Percentiles rank a stretch among this genome's conserved stretches.
These are phyloP conservation scores for Catharus minimus DNA, from an alignment of 2,113 vertebrate species.

Conservation along the genomic window DNA sequence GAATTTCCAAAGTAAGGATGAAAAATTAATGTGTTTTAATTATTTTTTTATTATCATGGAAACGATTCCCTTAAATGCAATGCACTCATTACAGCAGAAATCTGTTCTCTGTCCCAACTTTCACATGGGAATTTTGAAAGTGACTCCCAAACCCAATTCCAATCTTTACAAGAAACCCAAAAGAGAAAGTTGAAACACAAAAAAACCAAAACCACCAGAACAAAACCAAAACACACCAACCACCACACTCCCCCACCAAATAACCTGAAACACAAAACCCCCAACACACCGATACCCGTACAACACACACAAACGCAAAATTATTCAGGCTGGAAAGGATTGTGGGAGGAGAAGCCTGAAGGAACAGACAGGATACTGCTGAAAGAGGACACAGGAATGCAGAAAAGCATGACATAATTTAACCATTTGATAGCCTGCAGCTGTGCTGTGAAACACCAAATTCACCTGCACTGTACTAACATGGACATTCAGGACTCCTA, in stretches of 20 bases:
- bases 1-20: background rate
- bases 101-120: background rate
- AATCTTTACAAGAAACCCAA: background rate
- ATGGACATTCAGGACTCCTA: background rate
- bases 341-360: background rate
- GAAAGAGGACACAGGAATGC: background rate
- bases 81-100: background rate
- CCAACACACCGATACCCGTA: background rate
- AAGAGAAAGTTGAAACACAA: background rate
- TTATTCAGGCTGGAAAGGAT: background rate
- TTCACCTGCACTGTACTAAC: background rate
- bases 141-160: background rate
- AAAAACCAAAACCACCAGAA: background rate
- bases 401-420: background rate
- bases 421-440: background rate
- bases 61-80: background rate
- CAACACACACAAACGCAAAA: background rate
- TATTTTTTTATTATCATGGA: background rate
- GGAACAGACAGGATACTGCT: background rate
- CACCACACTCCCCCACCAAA: accelerated
- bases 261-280: background rate
- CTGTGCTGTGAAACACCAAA: background rate
- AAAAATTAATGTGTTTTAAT: background rate
- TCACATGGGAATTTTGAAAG: background rate
- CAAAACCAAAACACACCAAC: background rate